A percentile compares a stretch with the other conserved stretches of the same genome.
phyloP scores from a whole-genome alignment of 2,888 invertebrate species.

The Microctonus hyperodae region DNA sequence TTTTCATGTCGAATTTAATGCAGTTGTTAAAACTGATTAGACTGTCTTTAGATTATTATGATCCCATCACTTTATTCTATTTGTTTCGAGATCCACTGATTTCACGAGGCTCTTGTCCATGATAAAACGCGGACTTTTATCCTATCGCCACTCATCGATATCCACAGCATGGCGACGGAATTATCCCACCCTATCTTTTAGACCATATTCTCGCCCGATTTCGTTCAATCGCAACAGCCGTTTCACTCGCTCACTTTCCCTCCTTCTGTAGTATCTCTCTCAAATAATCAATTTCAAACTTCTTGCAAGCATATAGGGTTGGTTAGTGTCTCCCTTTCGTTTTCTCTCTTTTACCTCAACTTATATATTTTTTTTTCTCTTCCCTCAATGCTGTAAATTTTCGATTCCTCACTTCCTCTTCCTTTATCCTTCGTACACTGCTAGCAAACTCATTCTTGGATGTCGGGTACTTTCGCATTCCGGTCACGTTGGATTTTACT shows the following conservation, averaged over 20 bases:
- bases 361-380: conserved; percentile 12
- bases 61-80: conserved; percentile 28
- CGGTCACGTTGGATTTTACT: conserved; percentile 52
- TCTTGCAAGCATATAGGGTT: background rate
- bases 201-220: conserved; percentile 50
- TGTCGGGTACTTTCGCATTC: conserved; percentile 41
- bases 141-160: conserved; percentile 45
- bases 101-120: conserved; percentile 31
- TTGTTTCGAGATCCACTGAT: conserved; percentile 38
- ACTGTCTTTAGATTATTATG: conserved; percentile 24
- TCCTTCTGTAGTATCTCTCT: conserved; percentile 1
- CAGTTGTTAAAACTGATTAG: conserved; percentile 15
- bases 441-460: conserved; percentile 32
- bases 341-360: background rate
- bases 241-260: conserved; percentile 14
- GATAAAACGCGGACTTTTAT: conserved; percentile 30
- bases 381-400: conserved; percentile 30
- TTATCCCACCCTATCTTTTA: conserved; percentile 48
- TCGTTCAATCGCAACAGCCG: conserved; percentile 43
- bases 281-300: conserved; percentile 15
- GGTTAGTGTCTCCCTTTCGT: background rate
- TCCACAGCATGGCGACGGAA: conserved; percentile 48
- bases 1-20: no score
- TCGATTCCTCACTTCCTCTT: conserved; percentile 21
- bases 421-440: background rate